Base-by-base conservation (phyloP, 1,140 invertebrate genomes). In the Notospermus geniculatus region DNA sequence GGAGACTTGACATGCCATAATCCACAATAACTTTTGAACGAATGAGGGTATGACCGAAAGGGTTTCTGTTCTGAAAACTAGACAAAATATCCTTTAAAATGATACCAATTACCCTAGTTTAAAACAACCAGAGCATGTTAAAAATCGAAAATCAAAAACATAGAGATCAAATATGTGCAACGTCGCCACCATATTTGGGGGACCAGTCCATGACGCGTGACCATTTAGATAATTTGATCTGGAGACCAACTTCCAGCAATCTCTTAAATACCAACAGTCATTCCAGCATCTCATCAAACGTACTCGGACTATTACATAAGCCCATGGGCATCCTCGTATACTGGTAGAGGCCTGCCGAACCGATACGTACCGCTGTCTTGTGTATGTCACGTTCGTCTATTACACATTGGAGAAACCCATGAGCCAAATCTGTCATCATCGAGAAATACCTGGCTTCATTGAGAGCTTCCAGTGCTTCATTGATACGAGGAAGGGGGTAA, bases 341-440 rank as follows among this genome's bases (percentile, higher is more conserved):
- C 30, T 70, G 59, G 23, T 54, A 70, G 15, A 71, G 64, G 19
- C 64, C 67, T 7, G 65, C 29, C 17, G 63, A 62, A 13, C 59
- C 62, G 9, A 64, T 58, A 52, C 32, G 32, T 36, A 71, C 68
- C 9, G 64, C 67, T 29, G 67, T 68, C 22, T 62, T 64, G 19
- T 66, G 32, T 23, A 60, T 63, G 55, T 65, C 63, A 15, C 39
- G 39, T 57, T 66, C 64, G 17, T 77, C 56, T 4, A 85, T 57
- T 32, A 61, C 61, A 0, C 83, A 64, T 57, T 83, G 82, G 73
- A 77, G 75, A 55, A 71, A 80, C 0, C 74, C 76, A 11, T 30
- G 46, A 23, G 55, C 61, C 43, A 72, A 60, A 52, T 74, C 70
- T 2, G 72, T n/a, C n/a, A n/a, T 46, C 5, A 15, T 7, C 4